A percentile compares a stretch with the other conserved stretches of the same genome.
These are phyloP conservation scores for Chrysogorgia sp. DNA, from an alignment of 92 coral and sea anemone genomes.

Conservation along the genomic window DNA sequence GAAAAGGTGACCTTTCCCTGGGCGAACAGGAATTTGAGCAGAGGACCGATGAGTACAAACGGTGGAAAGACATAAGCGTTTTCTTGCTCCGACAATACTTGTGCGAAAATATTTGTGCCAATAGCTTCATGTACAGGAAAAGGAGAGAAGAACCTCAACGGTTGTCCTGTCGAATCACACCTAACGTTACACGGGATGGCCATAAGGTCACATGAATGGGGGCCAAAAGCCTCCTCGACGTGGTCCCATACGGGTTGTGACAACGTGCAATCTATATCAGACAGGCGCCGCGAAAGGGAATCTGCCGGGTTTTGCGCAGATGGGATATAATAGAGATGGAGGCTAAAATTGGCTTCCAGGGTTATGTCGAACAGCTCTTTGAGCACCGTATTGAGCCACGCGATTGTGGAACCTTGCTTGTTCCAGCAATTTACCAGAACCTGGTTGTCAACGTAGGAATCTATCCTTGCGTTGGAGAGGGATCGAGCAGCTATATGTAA, in stretches of 20 bases:
- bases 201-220: not conserved
- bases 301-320: not conserved
- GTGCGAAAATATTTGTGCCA: constrained; percentile 52
- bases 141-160: constrained; percentile 54
- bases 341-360: too few relatives aligned
- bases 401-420: not conserved
- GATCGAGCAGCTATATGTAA: not conserved
- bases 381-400: not conserved
- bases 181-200: constrained; percentile 46
- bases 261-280: too few relatives aligned
- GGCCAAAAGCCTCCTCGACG: constrained; percentile 4
- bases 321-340: too few relatives aligned
- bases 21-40: not conserved
- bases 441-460: constrained; percentile 16
- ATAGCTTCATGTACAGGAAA: constrained; percentile 29
- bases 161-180: constrained; percentile 32
- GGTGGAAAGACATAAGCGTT: too few relatives aligned
- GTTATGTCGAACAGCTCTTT: not conserved
- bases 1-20: too few relatives aligned
- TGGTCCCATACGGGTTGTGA: too few relatives aligned
- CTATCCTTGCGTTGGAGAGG: too few relatives aligned
- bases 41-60: constrained; percentile 7
- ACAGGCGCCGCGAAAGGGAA: too few relatives aligned
- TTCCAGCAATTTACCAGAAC: not conserved
- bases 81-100: constrained; percentile 31